phyloP scores from a whole-genome alignment of 1,140 invertebrate genomes.

The Euura saliciscinereae region DNA sequence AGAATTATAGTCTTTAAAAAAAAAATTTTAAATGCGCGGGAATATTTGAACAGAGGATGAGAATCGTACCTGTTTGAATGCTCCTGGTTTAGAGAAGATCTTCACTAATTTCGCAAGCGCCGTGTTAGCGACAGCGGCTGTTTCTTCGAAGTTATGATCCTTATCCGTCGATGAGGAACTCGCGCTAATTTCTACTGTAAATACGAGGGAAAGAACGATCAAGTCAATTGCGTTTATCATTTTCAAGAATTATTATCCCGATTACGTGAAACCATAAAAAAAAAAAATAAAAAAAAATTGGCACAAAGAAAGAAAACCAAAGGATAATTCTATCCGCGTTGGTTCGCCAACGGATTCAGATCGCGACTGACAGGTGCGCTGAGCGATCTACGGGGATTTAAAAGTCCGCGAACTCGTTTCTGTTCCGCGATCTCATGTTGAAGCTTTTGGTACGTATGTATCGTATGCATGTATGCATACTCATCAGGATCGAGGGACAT shows the following conservation, averaged over 20 bases:
- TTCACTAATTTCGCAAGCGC: conserved; percentile 54
- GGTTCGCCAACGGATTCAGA: conserved; percentile 39
- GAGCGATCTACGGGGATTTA: conserved; percentile 17
- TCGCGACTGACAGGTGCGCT: conserved; percentile 38
- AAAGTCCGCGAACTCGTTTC: not conserved
- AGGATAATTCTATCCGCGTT: not conserved
- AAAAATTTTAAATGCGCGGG: no score
- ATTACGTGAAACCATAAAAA: not conserved
- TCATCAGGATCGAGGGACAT: conserved; percentile 18
- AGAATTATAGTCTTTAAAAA: no score
- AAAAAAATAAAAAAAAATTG: no score
- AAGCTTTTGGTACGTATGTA: not conserved
- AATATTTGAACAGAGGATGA: no score
- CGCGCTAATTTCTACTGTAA: not conserved
- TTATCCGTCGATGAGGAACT: conserved; percentile 18
- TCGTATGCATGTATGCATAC: not conserved
- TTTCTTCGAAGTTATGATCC: conserved; percentile 25
- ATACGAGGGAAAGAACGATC: not conserved
- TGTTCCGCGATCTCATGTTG: not conserved
- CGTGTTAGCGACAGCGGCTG: conserved; percentile 34
- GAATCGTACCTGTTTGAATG: conserved; percentile 49
- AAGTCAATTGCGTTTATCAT: not conserved
- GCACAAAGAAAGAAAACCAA: no score
- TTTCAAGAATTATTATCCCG: not conserved
- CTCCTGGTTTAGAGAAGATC: conserved; percentile 56